phyloP scores from a whole-genome alignment of 2,113 vertebrate species.

The Stomatorhinus ivindoensis region DNA sequence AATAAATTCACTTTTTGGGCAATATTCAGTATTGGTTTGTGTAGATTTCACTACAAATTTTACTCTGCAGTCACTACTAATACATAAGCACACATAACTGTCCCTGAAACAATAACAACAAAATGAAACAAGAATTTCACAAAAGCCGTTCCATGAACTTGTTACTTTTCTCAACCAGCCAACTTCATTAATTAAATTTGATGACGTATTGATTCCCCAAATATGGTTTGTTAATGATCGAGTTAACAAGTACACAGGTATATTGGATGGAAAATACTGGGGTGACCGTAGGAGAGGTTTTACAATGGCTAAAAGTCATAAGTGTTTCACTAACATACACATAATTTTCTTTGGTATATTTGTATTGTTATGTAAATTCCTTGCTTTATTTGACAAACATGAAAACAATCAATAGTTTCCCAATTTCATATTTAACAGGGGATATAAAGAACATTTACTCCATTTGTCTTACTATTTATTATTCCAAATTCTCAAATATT shows the following conservation, averaged over 20 bases:
- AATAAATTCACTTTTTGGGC: background rate
- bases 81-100: background rate
- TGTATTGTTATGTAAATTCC: background rate
- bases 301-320: background rate
- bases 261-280: background rate
- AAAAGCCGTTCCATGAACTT: constrained; percentile 27
- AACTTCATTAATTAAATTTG: background rate
- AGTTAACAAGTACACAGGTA: background rate
- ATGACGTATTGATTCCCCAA: background rate
- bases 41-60: background rate
- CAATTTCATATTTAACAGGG: background rate
- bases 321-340: constrained; percentile 11
- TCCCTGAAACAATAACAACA: constrained; percentile 34
- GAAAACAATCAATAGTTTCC: background rate
- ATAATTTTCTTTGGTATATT: background rate
- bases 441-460: background rate
- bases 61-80: too few species aligned
- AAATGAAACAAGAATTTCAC: constrained; percentile 35
- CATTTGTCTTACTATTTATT: background rate
- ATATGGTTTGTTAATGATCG: background rate
- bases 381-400: background rate
- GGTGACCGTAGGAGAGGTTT: background rate
- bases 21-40: background rate
- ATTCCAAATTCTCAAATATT: background rate
- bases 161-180: constrained; percentile 17